These are phyloP conservation scores for Pristionchus pacificus DNA, from an alignment of 1,140 invertebrate genomes.

Conservation along the genomic window DNA sequence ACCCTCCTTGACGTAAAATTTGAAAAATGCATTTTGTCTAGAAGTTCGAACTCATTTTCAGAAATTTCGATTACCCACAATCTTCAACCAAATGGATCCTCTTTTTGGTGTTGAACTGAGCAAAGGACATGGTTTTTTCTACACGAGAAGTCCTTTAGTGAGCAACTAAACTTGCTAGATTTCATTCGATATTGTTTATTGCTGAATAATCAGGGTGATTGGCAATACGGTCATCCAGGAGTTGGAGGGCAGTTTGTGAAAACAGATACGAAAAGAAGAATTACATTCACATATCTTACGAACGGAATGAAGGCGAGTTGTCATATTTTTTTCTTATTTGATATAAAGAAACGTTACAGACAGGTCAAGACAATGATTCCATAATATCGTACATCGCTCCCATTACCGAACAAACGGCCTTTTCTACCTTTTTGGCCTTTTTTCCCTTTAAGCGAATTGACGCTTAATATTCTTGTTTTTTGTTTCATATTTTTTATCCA, in stretches of 20 bases:
- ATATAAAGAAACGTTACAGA: too few species aligned
- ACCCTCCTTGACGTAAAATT: neutral
- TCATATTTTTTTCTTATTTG: too few species aligned
- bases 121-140: neutral
- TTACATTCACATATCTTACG: neutral
- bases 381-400: too few species aligned
- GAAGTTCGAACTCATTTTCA: too few species aligned
- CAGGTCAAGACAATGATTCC: too few species aligned
- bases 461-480: too few species aligned
- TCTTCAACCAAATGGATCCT: neutral
- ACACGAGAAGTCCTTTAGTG: neutral
- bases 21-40: neutral
- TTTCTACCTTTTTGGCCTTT: too few species aligned
- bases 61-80: neutral
- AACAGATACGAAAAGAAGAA: neutral
- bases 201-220: too few species aligned
- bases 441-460: too few species aligned
- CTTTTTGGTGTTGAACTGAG: neutral
- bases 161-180: neutral
- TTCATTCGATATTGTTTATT: too few species aligned
- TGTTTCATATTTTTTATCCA: too few species aligned
- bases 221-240: neutral
- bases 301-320: neutral
- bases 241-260: neutral
- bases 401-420: too few species aligned